Evolutionary conservation across 1,140 invertebrate genomes (phyloP), one percentile per base, ranked within the genome.

Genomic region (Arion vulgaris): DNA sequence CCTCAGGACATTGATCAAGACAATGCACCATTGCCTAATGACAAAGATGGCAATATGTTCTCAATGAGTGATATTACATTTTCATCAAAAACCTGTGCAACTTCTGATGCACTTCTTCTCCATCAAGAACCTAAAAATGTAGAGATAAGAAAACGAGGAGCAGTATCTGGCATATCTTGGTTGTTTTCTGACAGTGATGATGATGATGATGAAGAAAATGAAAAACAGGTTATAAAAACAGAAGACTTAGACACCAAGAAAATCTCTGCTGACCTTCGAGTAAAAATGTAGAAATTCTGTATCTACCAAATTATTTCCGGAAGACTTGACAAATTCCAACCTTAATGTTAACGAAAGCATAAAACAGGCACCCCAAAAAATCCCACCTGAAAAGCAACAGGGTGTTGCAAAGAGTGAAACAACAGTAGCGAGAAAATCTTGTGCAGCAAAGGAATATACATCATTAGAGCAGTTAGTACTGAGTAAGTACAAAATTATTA

Each of bases 201-300:
- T 75, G 73, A 75, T 53, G 41, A 17, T 75, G 73, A 75, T 75
- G 74, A 76, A 49, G 74, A 76, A 19, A 76, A 28, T 32, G 74
- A 53, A 15, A 39, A 71, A 13, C 4, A 73, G 41, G 13, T 15
- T 41, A 11, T 17, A 26, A 28, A 11, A 76, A 76, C 51, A 13
- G 36, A 23, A 53, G 51, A 32, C 28, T 1, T 13, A 45, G 53
- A 57, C 2, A 57, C 19, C 4, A 76, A 76, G 4, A 76, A 53
- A 49, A 2, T 2, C 41, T 19, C 41, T 36, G 32, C n/a, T 53
- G 49, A 51, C 1, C 26, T 39, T 38, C 11, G 38, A 49, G 23
- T 26, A 73, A 39, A 38, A 73, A 39, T 73, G 11, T 13, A 73
- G 38, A 41, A 41, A 2, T 39, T 26, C 36, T 28, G 2, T 26